Percentiles rank a stretch among this genome's conserved stretches.
Evolutionary conservation across 1,140 invertebrate genomes (phyloP).

Genomic region (Lasioglossum albipes): DNA sequence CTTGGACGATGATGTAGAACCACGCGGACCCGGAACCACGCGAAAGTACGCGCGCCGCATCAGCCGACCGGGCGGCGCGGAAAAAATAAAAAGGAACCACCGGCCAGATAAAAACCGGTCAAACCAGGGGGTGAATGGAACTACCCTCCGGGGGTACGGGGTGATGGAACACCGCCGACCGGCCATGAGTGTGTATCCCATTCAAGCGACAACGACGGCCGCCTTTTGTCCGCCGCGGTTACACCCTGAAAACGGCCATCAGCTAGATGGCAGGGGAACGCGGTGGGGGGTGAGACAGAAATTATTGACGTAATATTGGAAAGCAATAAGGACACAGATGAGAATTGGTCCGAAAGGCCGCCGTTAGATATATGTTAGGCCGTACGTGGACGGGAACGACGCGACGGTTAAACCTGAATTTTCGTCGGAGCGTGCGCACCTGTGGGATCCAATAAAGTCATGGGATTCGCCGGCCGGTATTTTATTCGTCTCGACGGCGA

Average conservation of each 20-base stretch:
- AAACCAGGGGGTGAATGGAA: neutral
- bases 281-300: constrained; percentile 10
- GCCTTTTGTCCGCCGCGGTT: constrained; percentile 27
- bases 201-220: constrained; percentile 11
- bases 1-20: constrained; percentile 50
- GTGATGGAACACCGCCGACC: neutral
- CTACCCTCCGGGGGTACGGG: neutral
- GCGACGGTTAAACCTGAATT: constrained; percentile 44
- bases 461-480: constrained; percentile 17
- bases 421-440: constrained; percentile 31
- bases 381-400: constrained; percentile 25
- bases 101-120: neutral
- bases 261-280: neutral
- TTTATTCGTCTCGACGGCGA: constrained; percentile 13
- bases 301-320: constrained; percentile 65
- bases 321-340: constrained; percentile 62
- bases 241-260: constrained; percentile 47
- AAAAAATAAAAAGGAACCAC: neutral
- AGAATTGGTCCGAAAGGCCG: constrained; percentile 53
- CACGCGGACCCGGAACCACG: constrained; percentile 10
- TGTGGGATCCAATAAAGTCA: constrained; percentile 54
- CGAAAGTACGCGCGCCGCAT: neutral
- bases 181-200: constrained; percentile 7
- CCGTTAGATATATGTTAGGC: constrained; percentile 60
- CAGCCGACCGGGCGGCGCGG: too few species aligned